Evolutionary conservation across 2,797 vertebrate genomes (phyloP).

Genomic region (Sebastes oblongus): DNA sequence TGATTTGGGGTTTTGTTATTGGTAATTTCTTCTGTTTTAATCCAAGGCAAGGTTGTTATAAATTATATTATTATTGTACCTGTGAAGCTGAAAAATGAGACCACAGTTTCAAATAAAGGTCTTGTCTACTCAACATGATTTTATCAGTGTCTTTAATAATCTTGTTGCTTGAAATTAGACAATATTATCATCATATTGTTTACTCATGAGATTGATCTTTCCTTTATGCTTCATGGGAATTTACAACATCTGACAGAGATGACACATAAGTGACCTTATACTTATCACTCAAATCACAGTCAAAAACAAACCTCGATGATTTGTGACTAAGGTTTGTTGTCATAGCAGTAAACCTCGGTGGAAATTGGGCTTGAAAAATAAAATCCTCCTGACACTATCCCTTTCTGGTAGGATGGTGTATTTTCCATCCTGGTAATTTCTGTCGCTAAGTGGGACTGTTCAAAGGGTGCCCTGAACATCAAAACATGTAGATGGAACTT

Average conservation of each 20-base stretch:
- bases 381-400: not conserved
- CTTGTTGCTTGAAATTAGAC: not conserved
- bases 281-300: not conserved
- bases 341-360: not conserved
- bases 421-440: slow-evolving; percentile 43
- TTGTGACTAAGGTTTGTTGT: slow-evolving; percentile 6
- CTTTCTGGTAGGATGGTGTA: slow-evolving; percentile 18
- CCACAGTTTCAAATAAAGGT: slow-evolving; percentile 35
- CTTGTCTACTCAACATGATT: not conserved
- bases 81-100: slow-evolving; percentile 20
- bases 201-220: not conserved
- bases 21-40: not conserved
- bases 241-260: slow-evolving; percentile 9
- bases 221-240: slow-evolving; percentile 28
- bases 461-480: slow-evolving; percentile 24
- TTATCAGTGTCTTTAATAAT: not conserved
- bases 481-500: slow-evolving; percentile 45
- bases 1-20: not conserved
- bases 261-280: slow-evolving; percentile 23
- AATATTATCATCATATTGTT: not conserved
- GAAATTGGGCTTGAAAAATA: slow-evolving; percentile 16
- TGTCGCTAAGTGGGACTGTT: slow-evolving; percentile 28
- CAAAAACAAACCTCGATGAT: not conserved
- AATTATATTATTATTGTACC: not conserved
- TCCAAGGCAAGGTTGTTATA: not conserved